Evolutionary conservation across 2,113 vertebrate genomes (phyloP), one percentile per base, ranked within the genome.

Genomic region (Pachyramphus minor): DNA sequence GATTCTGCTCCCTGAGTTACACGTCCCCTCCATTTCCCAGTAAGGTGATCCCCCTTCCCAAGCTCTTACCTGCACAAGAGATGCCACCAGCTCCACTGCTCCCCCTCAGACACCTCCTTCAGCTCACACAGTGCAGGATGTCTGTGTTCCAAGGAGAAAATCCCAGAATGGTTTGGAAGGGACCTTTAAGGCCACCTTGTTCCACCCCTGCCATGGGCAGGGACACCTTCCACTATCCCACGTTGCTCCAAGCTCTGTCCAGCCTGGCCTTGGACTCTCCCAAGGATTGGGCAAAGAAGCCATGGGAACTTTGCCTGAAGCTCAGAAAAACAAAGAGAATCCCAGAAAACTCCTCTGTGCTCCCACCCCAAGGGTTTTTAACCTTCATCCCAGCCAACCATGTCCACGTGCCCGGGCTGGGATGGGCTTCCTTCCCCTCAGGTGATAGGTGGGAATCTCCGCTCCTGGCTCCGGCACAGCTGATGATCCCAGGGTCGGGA

Each of bases 341-440:
- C 45, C 15, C 5, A 2, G 5, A 22, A 2, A 11, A 1, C n/a
- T 0, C 25, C 8, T 1, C 9, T 0, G 1, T 2, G 2, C 0
- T 14, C 5, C 24, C 12, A 0, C 18, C 45, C 11, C 30, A 0
- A 2, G n/a, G 31, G 1, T 9, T 67, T 86, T 80, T 31, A 47
- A 6, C 42, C 86, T 17, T 12, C 44, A 12, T 27, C 63, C 45
- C 52, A 2, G 3, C 11, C 41, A 14, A 0, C n/a, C 19, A 0
- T 0, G 2, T 2, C 28, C 62, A 7, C 28, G 16, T 23, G 33
- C 3, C 18, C 44, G 2, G 76, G 12, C 35, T 24, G 8, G 3
- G 16, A 5, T 6, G 28, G 2, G 23, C 18, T 21, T 13, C 58
- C n/a, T 52, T 14, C 0, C 28, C 5, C 33, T 2, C 52, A 2